Evolutionary conservation across 2,888 invertebrate species (phyloP).

Genomic region (Folsomia candida): DNA sequence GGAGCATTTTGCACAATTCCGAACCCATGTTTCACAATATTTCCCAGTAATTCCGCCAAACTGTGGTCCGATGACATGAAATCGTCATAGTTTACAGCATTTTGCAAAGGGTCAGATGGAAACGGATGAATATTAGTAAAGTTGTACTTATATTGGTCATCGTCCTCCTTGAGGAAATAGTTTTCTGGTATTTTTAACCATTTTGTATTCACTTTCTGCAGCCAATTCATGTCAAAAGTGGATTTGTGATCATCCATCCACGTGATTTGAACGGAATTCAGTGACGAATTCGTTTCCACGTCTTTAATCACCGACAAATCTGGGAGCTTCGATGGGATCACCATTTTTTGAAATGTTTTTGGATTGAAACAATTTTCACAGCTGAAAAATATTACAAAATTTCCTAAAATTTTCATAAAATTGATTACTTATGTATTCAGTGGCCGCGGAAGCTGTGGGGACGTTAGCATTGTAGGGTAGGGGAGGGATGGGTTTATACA

Average conservation of each 20-base stretch:
- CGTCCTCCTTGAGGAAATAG: background rate
- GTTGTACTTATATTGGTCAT: background rate
- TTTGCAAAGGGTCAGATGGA: constrained; percentile 11
- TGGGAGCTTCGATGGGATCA: constrained; percentile 61
- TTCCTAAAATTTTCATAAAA: constrained; percentile 19
- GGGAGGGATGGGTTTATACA: no score
- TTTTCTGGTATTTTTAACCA: background rate
- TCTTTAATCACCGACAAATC: constrained; percentile 17
- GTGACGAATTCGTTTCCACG: constrained; percentile 23
- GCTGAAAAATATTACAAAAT: constrained; percentile 53
- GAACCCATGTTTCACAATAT: constrained; percentile 39
- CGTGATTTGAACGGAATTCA: constrained; percentile 55
- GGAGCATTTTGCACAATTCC: constrained; percentile 56
- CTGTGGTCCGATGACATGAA: constrained; percentile 38
- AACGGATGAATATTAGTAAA: no score
- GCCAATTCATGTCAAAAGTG: constrained; percentile 57
- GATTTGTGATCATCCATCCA: constrained; percentile 65
- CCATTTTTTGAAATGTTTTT: constrained; percentile 62
- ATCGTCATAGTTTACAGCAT: constrained; percentile 29
- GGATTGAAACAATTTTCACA: constrained; percentile 63
- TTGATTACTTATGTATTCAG: no score
- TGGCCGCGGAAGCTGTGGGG: no score
- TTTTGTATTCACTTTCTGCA: constrained; percentile 53
- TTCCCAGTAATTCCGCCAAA: constrained; percentile 34
- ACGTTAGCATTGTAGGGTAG: no score